These are phyloP conservation scores for Cheilinus undulatus DNA, from an alignment of 2,113 vertebrate genomes.

Conservation along the genomic window DNA sequence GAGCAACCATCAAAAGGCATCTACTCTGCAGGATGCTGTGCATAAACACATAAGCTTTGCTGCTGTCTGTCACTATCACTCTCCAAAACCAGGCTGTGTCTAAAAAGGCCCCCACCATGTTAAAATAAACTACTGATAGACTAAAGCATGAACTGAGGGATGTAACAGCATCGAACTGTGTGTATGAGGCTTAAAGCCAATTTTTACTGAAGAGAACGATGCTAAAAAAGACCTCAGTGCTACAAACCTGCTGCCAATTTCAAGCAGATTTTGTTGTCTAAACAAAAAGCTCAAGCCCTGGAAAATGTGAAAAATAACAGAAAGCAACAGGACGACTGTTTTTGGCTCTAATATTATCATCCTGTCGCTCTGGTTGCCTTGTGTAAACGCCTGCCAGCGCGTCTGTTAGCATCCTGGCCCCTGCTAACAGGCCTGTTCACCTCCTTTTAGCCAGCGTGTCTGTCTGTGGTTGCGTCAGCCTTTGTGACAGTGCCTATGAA, in stretches of 20 bases:
- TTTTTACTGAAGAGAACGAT: constrained; percentile 6
- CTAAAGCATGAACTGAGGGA: neutral
- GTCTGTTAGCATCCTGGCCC: constrained; percentile 9
- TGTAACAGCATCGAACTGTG: neutral
- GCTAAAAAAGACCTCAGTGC: neutral
- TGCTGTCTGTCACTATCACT: constrained; percentile 11
- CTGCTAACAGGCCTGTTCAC: constrained; percentile 5
- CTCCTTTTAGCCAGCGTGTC: constrained; percentile 31
- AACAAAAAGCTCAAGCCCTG: neutral
- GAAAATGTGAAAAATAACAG: neutral
- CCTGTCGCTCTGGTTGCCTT: constrained; percentile 2
- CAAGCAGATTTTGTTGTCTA: neutral
- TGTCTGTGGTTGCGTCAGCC: constrained; percentile 58
- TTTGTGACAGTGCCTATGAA: constrained; percentile 66
- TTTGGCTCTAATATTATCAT: constrained; percentile 2
- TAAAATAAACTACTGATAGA: constrained; percentile 1
- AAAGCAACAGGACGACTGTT: constrained; percentile 9
- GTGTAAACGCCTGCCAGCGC: constrained; percentile 8
- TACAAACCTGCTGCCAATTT: neutral
- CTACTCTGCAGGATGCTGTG: no score
- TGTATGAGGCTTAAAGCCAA: neutral
- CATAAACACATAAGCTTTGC: neutral
- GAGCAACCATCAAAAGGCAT: neutral
- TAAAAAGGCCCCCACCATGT: constrained; percentile 29
- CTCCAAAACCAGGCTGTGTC: constrained; percentile 4